Base-by-base conservation (phyloP, 2,797 vertebrate species). In the Pangasius macronema region DNA sequence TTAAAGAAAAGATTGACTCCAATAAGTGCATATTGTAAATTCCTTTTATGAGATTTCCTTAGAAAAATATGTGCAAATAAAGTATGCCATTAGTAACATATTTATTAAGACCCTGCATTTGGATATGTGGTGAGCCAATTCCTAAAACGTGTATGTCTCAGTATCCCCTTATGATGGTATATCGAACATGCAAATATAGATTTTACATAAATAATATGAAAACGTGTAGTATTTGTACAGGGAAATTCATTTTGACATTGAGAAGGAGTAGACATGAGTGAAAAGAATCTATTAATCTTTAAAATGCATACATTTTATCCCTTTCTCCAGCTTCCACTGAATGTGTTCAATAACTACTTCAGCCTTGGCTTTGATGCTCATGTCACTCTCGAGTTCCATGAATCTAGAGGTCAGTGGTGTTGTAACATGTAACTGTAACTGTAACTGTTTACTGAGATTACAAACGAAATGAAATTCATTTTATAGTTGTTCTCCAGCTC, bases 281-380 rank as follows among this genome's bases (percentile, higher is more conserved):
- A 39, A 39, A 59, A 16, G 22, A 80, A 59, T 59, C 2, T 27
- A 7, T 39, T 42, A 14, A 39, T 59, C 6, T 63, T 82, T 46
- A n/a, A 63, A 61, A n/a, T n/a, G 20, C 3, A 24, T 46, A 4
- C 57, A 18, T 42, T 84, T 82, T 33, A 14, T 70, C 6, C 14
- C 20, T 42, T 70, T 63, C 42, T 63, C 9, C 94, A 99, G 98
- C 97, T 99, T 93, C 98, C 98, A 82, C 95, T 99, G 87, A 98
- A 97, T 68, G 98, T 99, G 88, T 99, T 99, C 95, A 99, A 99
- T 96, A 99, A 99, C 95, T 99, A 99, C 96, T 99, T 99, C 96
- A 99, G 98, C 94, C 97, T 99, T 87, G 98, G 98, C 89, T 99
- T 99, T 89, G 98, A 99, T 82, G 98, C 98, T 86, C 98, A 99